Percentiles rank a stretch among this genome's conserved stretches.
Conservation (phyloP, 2,797 vertebrate genomes). For the Malurus splendens region DNA sequence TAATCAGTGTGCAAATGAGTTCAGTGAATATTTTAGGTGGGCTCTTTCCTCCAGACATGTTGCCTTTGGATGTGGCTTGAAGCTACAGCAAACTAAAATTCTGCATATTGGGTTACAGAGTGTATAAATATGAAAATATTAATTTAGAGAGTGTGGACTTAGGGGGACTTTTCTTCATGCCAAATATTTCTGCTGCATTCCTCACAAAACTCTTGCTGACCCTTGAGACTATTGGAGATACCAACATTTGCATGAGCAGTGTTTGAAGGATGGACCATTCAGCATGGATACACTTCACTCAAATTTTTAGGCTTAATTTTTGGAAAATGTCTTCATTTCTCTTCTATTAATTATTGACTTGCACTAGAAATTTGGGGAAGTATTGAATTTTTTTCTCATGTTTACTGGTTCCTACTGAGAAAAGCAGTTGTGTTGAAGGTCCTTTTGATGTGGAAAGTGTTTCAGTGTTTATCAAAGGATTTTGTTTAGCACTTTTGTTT, state of each 20-base stretch:
- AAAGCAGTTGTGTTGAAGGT: neutral
- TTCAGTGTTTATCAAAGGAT: neutral
- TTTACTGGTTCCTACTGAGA: neutral
- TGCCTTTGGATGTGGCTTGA: neutral
- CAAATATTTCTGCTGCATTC: neutral
- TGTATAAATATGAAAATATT: neutral
- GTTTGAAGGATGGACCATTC: neutral
- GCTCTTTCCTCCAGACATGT: fast-evolving
- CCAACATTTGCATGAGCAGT: fast-evolving
- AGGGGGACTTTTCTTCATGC: neutral
- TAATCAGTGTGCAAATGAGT: neutral
- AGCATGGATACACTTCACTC: neutral
- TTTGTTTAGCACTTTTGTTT: neutral
- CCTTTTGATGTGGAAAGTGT: neutral
- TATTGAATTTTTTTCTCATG: neutral
- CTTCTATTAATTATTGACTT: neutral
- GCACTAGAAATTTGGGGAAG: neutral
- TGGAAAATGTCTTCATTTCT: neutral
- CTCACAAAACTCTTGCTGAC: neutral
- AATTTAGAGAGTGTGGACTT: neutral
- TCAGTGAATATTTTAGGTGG: neutral
- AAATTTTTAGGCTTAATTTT: neutral
- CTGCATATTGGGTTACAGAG: neutral
- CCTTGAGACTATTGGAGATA: neutral
- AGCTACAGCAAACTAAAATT: neutral